Conservation (phyloP, 2,888 invertebrate species). For the Caenorhabditis parvicauda region DNA sequence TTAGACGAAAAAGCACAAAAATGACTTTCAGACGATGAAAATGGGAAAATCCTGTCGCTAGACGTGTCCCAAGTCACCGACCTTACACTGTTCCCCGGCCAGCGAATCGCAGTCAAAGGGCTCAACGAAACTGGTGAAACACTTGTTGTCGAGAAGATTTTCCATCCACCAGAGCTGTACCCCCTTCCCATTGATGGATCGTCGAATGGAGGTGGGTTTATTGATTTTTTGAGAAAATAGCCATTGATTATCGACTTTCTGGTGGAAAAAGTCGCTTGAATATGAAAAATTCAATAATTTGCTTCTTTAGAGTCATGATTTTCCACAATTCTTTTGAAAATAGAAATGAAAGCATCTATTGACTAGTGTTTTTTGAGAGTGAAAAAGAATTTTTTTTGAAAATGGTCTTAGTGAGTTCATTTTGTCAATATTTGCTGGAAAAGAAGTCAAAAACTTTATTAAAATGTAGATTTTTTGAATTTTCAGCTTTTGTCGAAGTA, state of each 20-base stretch:
- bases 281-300: too few relatives aligned
- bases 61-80: conserved; percentile 23
- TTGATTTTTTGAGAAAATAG: background rate
- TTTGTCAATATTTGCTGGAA: too few relatives aligned
- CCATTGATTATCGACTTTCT: background rate
- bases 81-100: conserved; percentile 27
- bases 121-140: conserved; percentile 14
- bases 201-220: background rate
- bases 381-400: too few relatives aligned
- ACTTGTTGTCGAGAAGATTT: conserved; percentile 18
- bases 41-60: conserved; percentile 23
- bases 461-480: too few relatives aligned
- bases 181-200: background rate
- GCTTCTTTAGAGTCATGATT: too few relatives aligned
- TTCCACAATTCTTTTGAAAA: background rate
- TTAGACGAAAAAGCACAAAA: background rate
- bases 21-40: conserved; percentile 23
- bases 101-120: conserved; percentile 25
- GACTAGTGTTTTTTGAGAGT: background rate
- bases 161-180: background rate
- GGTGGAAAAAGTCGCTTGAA: background rate
- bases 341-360: background rate
- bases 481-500: too few relatives aligned
- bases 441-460: too few relatives aligned
- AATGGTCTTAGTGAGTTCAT: too few relatives aligned